Conservation (phyloP, 2,888 invertebrate species). For the Drosophila parthenogenetica region DNA sequence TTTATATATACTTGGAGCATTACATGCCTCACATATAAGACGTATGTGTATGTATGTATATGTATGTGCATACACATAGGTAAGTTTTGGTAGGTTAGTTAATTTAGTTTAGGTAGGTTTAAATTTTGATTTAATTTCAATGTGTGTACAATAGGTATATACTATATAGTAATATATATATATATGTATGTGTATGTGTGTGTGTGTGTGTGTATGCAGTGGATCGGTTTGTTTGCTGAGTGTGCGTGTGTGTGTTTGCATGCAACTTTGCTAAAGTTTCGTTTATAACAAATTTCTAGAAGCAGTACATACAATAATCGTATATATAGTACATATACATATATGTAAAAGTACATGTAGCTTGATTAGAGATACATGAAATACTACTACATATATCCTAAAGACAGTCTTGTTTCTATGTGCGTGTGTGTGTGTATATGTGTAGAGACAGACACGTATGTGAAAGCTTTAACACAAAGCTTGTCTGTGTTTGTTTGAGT, state of each 20-base stretch:
- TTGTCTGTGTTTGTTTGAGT: slow-evolving; percentile 6
- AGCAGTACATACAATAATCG: slow-evolving; percentile 61
- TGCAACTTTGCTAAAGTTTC: slow-evolving; percentile 54
- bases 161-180: slow-evolving; percentile 5
- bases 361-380: slow-evolving; percentile 70
- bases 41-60: slow-evolving; percentile 24
- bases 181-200: slow-evolving; percentile 16
- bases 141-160: slow-evolving; percentile 36
- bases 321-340: slow-evolving; percentile 15
- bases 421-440: slow-evolving; percentile 53
- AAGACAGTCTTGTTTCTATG: slow-evolving; percentile 79
- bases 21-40: slow-evolving; percentile 23
- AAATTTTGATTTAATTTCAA: slow-evolving; percentile 58
- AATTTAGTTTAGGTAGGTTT: slow-evolving; percentile 43
- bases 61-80: slow-evolving; percentile 17
- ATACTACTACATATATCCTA: slow-evolving; percentile 74
- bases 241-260: slow-evolving; percentile 29
- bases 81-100: slow-evolving; percentile 29
- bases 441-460: slow-evolving; percentile 22
- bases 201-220: slow-evolving; percentile 21
- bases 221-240: slow-evolving; percentile 25
- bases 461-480: slow-evolving; percentile 31
- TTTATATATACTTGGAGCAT: slow-evolving; percentile 19
- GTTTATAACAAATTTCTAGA: slow-evolving; percentile 70
- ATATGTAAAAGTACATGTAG: slow-evolving; percentile 36